Base-by-base conservation (phyloP, 2,113 vertebrate genomes). In the Gavia stellata region DNA sequence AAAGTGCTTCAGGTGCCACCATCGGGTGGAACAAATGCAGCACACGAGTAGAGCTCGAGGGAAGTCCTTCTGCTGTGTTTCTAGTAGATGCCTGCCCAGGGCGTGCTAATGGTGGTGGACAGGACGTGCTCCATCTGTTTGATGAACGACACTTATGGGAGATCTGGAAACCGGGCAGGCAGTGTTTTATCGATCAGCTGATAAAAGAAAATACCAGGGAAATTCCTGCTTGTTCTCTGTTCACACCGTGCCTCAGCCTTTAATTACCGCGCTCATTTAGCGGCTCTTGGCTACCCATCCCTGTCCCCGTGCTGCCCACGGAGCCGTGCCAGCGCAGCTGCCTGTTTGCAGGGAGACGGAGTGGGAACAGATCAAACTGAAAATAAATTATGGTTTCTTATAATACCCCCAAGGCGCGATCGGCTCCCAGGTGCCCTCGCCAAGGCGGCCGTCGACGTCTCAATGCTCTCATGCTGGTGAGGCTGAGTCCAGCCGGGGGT, bases 391-490 rank as follows among this genome's bases (percentile, higher is more conserved):
- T n/a, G n/a, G 63, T 31, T 38, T 36, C 23, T 23, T 56, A 8
- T 40, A 59, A 65, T 28, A 93, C 21, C 13, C 25, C 26, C 40
- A 70, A 77, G 50, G 20, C 3, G 8, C 16, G 28, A 61, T 61
- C 0, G 0, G 15, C 36, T 90, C 42, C 25, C 0, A 10, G 47
- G 21, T 86, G 34, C 62, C n/a, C 59, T 92, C 26, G 2, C 53
- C 15, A 12, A 45, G 72, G 17, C 7, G 13, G 10, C 31, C 14
- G 0, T 89, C 0, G 0, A 14, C 26, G 4, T 71, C 70, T 81
- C 2, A 0, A 2, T 49, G 59, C 23, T 17, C 49, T 65, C 0
- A 0, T 53, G 66, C 33, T 10, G 3, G 18, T 13, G 17, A 14
- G n/a, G 23, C 45, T 58, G 59, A 86, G 44, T 21, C 49, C 42